Base-by-base conservation (phyloP, 2,113 vertebrate genomes). In the Hyperopisus bebe region DNA sequence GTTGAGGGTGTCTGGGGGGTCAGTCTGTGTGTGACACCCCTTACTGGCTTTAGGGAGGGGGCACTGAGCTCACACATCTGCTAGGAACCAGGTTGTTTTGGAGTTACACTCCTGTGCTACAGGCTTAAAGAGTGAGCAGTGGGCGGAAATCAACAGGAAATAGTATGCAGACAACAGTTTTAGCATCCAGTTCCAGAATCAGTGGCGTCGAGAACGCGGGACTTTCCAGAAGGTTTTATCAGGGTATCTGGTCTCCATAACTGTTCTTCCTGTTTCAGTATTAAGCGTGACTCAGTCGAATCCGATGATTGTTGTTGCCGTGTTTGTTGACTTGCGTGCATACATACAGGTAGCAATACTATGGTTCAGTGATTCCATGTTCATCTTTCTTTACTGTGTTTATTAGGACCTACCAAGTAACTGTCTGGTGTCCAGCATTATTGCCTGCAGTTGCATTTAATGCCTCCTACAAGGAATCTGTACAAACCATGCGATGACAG, bases 331-430 rank as follows among this genome's bases (percentile, higher is more conserved):
- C n/a, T 42, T 19, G n/a, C 13, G 46, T 53, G 50, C 85, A 53
- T 31, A 42, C 31, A 87, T 87, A 53, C 15, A 84, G 82, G 21
- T 84, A 84, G 35, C 74, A 42, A 47, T 84, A 82, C 77, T 82
- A 46, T 84, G 82, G n/a, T 11, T 84, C 11, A 3, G 19, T 84
- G 82, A 46, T 84, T 47, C 24, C 50, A 39, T 7, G 31, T 19
- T 87, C 39, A 87, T 9, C 85, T 19, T 87, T 35, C 27, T 53
- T 42, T 87, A 87, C 21, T 87, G 15, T 87, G 31, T 87, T 87
- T 87, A 87, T 39, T 87, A 35, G 53, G n/a, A 53, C 31, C 27
- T 87, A 35, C 9, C n/a, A 21, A 27, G 50, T 53, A 53, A 87
- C 27, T 50, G n/a, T 80, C 19, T 10, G 5, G 85, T 86, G 2